Base-by-base conservation (phyloP, 2,113 vertebrate genomes). In the Sapayoa aenigma region DNA sequence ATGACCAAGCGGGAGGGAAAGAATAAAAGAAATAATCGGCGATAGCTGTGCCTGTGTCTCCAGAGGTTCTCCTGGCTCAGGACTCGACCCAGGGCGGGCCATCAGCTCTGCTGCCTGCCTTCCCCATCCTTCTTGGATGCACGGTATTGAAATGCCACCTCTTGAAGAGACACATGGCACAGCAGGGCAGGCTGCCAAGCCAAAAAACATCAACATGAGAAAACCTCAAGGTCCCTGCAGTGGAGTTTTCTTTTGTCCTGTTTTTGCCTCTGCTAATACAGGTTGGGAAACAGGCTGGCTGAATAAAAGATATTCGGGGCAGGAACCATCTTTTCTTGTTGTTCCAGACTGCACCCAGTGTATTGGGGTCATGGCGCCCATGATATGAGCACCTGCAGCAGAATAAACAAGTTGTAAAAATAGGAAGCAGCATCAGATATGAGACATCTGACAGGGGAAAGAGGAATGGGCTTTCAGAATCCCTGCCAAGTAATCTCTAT, bases 1-100 rank as follows among this genome's bases (percentile, higher is more conserved):
- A 94, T 92, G 76, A 84, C 96, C 84, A 90, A 94, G 90, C 92
- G 0, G 87, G 96, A 92, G 86, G 66, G 80, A 78, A 83, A 90
- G 89, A 81, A 93, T 79, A 56, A 94, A 96, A 90, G 93, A 68
- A 97, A 92, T 17, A 80, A 60, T 23, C 4, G 2, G 75, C 27
- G 2, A 42, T 91, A 65, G 87, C 81, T 87, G 46, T 42, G 90
- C 59, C 73, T 68, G 27, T 16, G 71, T 63, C 96, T 87, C 88
- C 84, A 78, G 85, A 89, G 67, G 84, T 72, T 75, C 84, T 93
- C 67, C 94, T 66, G 66, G 86, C 78, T 81, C n/a, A 82, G 78
- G 59, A 81, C 75, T 90, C 4, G 0, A 49, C 59, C 23, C 91
- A 93, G 95, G 91, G 93, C 90, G 83, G 77, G 80, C 68, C 82